Evolutionary conservation across 2,888 invertebrate species (phyloP), one percentile per base, ranked within the genome.

Genomic region (Drosophila anomelani): DNA sequence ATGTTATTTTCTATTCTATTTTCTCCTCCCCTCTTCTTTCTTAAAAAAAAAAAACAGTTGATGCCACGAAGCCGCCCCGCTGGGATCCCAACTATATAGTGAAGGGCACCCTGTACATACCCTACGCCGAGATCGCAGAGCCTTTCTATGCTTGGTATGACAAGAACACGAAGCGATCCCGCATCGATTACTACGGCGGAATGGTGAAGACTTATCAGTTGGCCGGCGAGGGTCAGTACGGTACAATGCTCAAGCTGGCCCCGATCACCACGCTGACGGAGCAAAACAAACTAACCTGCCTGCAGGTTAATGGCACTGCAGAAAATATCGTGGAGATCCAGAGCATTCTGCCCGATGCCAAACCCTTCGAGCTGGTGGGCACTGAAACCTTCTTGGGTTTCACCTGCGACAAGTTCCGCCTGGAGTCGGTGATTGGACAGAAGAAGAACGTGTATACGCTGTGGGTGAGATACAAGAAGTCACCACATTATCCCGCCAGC

Each of bases 161-260:
- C 93, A 94, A 93, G 34, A 93, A 94, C 6, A 94, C 95, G 60
- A 95, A 95, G 63, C 95, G 95, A 69, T 98, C 98, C 46, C 95
- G 98, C 53, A 97, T 99, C 73, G 98, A 98, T 92, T 99, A 98
- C 91, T 99, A 99, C 93, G 97, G 97, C 75, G 96, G 96, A 91
- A 97, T 98, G 96, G 97, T 97, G n/a, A 96, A 96, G 92, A 98
- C 98, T 0, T 97, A 96, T 88, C 98, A 98, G 93, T 91, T 97
- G 32, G 92, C 93, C 0, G 79, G 93, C 0, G 93, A 94, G 0
- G 95, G 95, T 6, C 90, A 93, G 0, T 96, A 93, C 88, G 98
- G 98, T 0, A 94, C 95, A 0, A 95, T 95, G 72, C 92, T 97
- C 32, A 98, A 98, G 94, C 88, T 98, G 53, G 97, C 97, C 0